Evolutionary conservation across 2,797 vertebrate genomes (phyloP), one percentile per base, ranked within the genome.

Genomic region (Gila robusta): DNA sequence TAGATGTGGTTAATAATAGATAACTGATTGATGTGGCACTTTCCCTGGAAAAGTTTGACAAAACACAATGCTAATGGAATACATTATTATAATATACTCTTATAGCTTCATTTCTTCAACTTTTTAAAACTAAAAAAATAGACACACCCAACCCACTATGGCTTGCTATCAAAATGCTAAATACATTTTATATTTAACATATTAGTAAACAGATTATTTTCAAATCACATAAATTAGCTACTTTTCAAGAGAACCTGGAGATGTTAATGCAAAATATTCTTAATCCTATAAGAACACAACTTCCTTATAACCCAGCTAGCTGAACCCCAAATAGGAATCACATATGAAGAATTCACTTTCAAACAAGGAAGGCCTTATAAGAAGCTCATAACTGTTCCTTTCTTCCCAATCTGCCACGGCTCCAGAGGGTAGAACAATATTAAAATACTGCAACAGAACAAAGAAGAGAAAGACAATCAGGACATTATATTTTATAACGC

Each of bases 391-490:
- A 99, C 97, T 0, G 98, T 99, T 89, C 96, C 95, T n/a, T 96
- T 96, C 96, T 97, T 98, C 85, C 98, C 98, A 0, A 99, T 96
- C 93, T 99, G 98, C 96, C 97, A 97, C 32, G 93, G 93, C 89
- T 98, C 96, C 94, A 99, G 28, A 0, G 96, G 95, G n/a, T 93
- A 92, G 91, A 99, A 99, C 87, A 93, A 91, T 49, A 99, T 95
- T 23, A 96, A 23, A 78, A 99, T 96, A 94, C 98, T 99, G 93
- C 41, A 35, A 85, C 89, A 23, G 39, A 49, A 85, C 23, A 79
- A 41, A 83, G 19, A 78, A 69, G 26, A 35, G 3, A 52, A 6
- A 39, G 49, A 28, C 26, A 23, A 26, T 59, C n/a, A 41, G 37
- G 3, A 28, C 0, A 70, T 81, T 39, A 44, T 12, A 19, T 32